Evolutionary conservation across 2,797 vertebrate species (phyloP).

Genomic region (Gallinago stenura): DNA sequence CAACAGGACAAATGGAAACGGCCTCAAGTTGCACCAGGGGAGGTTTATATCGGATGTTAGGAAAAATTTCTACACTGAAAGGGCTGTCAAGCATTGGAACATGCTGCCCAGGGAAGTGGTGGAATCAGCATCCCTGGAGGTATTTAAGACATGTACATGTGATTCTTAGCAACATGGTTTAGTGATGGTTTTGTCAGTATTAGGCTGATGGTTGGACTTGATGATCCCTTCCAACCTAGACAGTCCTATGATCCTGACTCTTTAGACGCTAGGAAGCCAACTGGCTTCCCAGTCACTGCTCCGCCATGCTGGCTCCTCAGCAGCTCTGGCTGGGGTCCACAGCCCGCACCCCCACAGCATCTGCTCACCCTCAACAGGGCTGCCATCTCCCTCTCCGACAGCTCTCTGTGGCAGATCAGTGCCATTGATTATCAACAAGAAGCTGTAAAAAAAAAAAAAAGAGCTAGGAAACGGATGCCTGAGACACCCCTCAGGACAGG

Average conservation of each 20-base stretch:
- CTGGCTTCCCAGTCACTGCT: fast-evolving
- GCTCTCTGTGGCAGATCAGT: not conserved
- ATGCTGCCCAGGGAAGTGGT: not conserved
- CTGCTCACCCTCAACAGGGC: fast-evolving
- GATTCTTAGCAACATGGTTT: not conserved
- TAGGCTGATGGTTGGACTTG: not conserved
- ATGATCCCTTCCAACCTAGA: not conserved
- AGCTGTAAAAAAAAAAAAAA: not conserved
- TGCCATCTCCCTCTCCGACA: fast-evolving
- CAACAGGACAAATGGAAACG: not conserved
- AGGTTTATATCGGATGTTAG: not conserved
- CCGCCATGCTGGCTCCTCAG: fast-evolving
- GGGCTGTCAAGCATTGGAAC: not conserved
- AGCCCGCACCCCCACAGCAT: not conserved
- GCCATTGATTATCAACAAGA: not conserved
- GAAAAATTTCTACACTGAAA: not conserved
- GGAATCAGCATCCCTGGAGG: not conserved
- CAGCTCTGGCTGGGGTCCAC: fast-evolving
- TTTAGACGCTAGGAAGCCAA: fast-evolving
- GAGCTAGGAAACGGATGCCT: not conserved
- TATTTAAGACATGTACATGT: no score
- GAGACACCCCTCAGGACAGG: not conserved
- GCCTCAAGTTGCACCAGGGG: not conserved
- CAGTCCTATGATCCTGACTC: not conserved
- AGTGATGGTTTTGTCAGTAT: not conserved